These are phyloP conservation scores for Sprattus sprattus DNA, from an alignment of 2,113 vertebrate species.

Conservation along the genomic window DNA sequence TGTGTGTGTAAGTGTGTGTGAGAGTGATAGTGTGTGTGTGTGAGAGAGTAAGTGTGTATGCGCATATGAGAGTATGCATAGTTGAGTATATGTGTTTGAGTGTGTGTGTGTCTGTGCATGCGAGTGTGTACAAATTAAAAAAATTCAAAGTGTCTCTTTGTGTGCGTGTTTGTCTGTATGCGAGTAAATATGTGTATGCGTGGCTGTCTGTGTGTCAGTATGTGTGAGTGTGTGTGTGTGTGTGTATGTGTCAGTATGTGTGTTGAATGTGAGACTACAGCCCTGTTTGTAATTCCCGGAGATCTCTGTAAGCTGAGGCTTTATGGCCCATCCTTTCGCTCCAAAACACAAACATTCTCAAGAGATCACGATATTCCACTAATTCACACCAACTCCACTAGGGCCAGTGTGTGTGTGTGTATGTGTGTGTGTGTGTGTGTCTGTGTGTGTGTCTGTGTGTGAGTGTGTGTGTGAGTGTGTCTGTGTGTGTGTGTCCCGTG, in stretches of 20 bases:
- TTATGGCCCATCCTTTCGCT: neutral
- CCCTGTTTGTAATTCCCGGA: neutral
- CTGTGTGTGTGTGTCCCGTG: neutral
- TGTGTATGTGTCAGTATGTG: too few relatives aligned
- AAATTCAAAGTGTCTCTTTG: neutral
- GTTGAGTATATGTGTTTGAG: too few relatives aligned
- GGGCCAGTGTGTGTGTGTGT: neutral
- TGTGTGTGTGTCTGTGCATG: neutral
- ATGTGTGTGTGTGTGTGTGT: neutral
- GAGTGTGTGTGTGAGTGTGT: neutral
- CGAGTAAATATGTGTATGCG: too few relatives aligned
- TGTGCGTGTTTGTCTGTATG: neutral
- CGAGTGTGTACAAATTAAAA: neutral
- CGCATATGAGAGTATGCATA: too few relatives aligned
- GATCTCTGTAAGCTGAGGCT: conserved; percentile 3
- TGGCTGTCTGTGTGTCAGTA: too few relatives aligned
- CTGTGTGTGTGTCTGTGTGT: neutral
- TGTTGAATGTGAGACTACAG: too few relatives aligned
- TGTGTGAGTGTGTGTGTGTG: too few relatives aligned
- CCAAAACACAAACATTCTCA: neutral
- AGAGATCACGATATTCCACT: neutral
- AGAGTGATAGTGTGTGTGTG: too few relatives aligned
- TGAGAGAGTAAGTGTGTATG: too few relatives aligned
- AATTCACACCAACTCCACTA: neutral
- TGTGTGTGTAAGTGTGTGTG: too few relatives aligned